phyloP scores from a whole-genome alignment of 2,888 invertebrate genomes.

The Calameuta filiformis region DNA sequence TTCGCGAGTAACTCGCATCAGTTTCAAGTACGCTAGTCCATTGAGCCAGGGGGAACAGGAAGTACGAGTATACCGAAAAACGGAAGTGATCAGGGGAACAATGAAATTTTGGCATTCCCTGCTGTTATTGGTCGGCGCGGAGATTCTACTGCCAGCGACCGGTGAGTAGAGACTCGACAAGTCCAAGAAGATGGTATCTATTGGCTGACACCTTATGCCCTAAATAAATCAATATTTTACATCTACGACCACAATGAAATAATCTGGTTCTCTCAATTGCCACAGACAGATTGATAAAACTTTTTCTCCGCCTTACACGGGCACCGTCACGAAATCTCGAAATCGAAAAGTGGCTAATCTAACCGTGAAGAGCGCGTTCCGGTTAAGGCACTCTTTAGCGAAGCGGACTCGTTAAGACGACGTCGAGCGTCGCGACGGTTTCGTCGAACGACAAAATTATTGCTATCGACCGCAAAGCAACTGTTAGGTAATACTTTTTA shows the following conservation, averaged over 20 bases:
- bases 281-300: background rate
- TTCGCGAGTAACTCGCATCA: background rate
- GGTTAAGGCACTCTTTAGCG: no score
- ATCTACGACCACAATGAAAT: no score
- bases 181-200: background rate
- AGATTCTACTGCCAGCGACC: slow-evolving; percentile 44
- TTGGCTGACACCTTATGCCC: background rate
- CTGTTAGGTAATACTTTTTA: background rate
- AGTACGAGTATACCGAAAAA: slow-evolving; percentile 1
- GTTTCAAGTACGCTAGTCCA: background rate
- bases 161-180: slow-evolving; percentile 39
- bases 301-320: background rate
- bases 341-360: background rate
- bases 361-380: no score
- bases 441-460: background rate
- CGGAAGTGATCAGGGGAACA: slow-evolving; percentile 8
- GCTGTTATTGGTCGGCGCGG: slow-evolving; percentile 46
- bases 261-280: background rate
- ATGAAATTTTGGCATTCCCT: slow-evolving; percentile 38
- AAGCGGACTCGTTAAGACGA: background rate
- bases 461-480: background rate
- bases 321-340: background rate
- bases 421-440: background rate
- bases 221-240: no score
- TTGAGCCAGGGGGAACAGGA: background rate